phyloP scores from a whole-genome alignment of 2,113 vertebrate genomes.

The Spermophilus dauricus region DNA sequence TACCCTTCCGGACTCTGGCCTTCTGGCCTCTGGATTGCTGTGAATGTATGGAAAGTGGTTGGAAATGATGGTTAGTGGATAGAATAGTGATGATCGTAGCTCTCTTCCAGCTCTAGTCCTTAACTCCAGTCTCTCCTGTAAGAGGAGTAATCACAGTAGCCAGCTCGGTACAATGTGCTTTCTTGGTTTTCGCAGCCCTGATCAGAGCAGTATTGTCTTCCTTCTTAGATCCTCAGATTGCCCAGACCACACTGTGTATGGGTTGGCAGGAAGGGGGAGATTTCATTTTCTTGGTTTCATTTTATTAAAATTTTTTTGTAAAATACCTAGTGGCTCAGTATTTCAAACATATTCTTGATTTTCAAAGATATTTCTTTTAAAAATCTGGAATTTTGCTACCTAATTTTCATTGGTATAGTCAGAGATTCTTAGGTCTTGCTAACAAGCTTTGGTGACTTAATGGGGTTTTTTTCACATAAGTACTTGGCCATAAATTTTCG shows the following conservation, averaged over 20 bases:
- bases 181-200: fast-evolving
- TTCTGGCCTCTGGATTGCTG: not conserved
- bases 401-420: not conserved
- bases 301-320: conserved; percentile 20
- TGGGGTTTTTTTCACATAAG: conserved; percentile 30
- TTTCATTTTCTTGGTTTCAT: not conserved
- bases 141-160: not conserved
- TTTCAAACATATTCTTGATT: conserved; percentile 41
- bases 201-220: fast-evolving
- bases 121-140: not conserved
- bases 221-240: fast-evolving
- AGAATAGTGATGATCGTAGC: not conserved
- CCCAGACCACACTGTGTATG: not conserved
- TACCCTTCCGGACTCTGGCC: not conserved
- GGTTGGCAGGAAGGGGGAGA: too few relatives aligned
- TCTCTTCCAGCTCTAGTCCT: not conserved
- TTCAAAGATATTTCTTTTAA: conserved; percentile 48
- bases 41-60: not conserved
- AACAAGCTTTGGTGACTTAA: not conserved
- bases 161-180: fast-evolving
- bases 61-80: not conserved
- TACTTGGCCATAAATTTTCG: not conserved
- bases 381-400: not conserved
- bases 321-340: conserved; percentile 10
- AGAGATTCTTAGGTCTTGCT: not conserved